These are phyloP conservation scores for Lepidostoma basale DNA, from an alignment of 1,140 invertebrate genomes.

Conservation along the genomic window DNA sequence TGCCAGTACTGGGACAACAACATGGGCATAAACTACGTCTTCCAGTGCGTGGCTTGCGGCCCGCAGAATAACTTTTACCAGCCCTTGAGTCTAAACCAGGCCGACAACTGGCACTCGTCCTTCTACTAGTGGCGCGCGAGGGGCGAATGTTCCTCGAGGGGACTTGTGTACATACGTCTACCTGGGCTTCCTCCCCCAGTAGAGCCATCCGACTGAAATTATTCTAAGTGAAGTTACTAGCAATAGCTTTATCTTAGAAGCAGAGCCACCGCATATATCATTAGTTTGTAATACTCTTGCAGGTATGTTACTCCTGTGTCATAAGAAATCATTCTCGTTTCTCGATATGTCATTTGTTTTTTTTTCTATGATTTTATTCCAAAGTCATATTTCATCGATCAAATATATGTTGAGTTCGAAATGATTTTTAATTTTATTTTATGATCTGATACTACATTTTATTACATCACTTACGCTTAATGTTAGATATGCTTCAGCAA, in stretches of 20 bases:
- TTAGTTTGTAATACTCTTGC: constrained; percentile 6
- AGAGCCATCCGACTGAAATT: constrained; percentile 29
- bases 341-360: too few relatives aligned
- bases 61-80: constrained; percentile 43
- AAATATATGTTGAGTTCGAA: constrained; percentile 2
- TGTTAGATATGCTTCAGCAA: constrained; percentile 20
- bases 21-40: constrained; percentile 81
- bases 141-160: constrained; percentile 21
- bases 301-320: constrained; percentile 9
- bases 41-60: constrained; percentile 74
- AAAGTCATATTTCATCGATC: constrained; percentile 5
- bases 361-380: not conserved
- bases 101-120: constrained; percentile 58
- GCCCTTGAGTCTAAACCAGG: constrained; percentile 50
- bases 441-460: constrained; percentile 24
- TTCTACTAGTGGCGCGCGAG: constrained; percentile 53
- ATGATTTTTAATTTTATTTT: not conserved
- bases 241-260: constrained; percentile 18
- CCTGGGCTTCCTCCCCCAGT: constrained; percentile 2
- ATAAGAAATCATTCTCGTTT: not conserved
- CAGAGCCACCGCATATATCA: constrained; percentile 10
- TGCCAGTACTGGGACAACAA: constrained; percentile 93
- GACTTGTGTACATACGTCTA: constrained; percentile 31
- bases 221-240: constrained; percentile 16
- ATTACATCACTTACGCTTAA: constrained; percentile 3